Evolutionary conservation across 2,888 invertebrate genomes (phyloP), one percentile per base, ranked within the genome.

Genomic region (Acheta domesticus): DNA sequence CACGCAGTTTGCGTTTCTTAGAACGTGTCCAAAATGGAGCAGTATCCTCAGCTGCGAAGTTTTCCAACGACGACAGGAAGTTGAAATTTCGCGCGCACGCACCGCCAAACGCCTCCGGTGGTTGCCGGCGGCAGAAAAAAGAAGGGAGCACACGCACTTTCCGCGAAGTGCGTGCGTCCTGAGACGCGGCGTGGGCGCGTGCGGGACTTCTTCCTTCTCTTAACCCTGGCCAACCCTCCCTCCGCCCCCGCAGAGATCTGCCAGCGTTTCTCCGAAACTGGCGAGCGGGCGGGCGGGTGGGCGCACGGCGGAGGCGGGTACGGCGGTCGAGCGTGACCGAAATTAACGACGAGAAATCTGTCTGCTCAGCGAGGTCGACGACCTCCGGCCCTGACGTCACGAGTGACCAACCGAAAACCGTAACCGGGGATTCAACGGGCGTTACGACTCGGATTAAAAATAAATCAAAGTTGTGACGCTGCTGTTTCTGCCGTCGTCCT

Each of bases 301-400:
- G 36, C 36, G 36, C 36, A 36, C 1, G 36, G 36, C 36, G 36
- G 36, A 36, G 36, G 62, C 62, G 16, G 62, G 16, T 62, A n/a
- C 62, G 14, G 62, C 62, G n/a, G 14, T 11, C 62, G 62, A 62
- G 62, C 62, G 62, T 62, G 62, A 62, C 62, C 62, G 62, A 62
- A 62, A 62, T 62, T 62, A 62, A 62, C 62, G 62, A n/a, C 62
- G 62, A 62, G 62, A 62, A 62, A 62, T 62, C 62, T 62, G 62
- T 62, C 62, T 19, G n/a, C 62, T 62, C 4, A 1, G 16, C 14
- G 62, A n/a, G 62, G 62, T 62, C 62, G n/a, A 62, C 14, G 62
- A 62, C 62, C 62, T n/a, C 16, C 14, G 62, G n/a, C 62, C n/a
- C 16, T 62, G 62, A 62, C 62, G 62, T 62, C 62, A 62, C 62